Evolutionary conservation across 2,113 vertebrate genomes (phyloP), one percentile per base, ranked within the genome.

Genomic region (Saimiri boliviensis): DNA sequence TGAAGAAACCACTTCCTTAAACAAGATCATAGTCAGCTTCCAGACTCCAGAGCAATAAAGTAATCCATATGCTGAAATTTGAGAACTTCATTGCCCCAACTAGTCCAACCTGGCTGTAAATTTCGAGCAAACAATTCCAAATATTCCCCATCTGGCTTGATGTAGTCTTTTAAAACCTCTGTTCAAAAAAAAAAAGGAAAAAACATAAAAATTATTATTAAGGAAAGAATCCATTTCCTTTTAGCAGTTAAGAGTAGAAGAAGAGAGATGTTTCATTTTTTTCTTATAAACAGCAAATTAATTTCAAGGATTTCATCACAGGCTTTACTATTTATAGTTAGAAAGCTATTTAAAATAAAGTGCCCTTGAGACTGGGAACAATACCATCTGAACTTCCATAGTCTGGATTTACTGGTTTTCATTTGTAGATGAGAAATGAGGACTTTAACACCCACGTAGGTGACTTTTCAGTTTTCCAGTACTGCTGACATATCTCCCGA

Each of bases 21-120:
- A 17, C 52, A 70, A 85, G 37, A 93, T 8, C 27, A 90, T 30
- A 89, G 16, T 98, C 96, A 98, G 58, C 86, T 96, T 94, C 93
- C 91, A 82, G 98, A 96, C 82, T 86, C 76, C 58, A 96, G 25
- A 94, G 92, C 76, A 96, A 97, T 95, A 90, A 99, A 99, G 97
- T 99, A 99, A 97, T 99, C 99, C 20, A 98, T 30, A 19, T 99
- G 99, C 97, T 99, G 99, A 95, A 99, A 99, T 98, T 99, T 99
- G 89, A 99, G 98, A 93, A 99, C 99, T 98, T 99, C 99, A 2
- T 99, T 99, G 95, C 99, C 99, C 99, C 99, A 99, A 97, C 99
- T 99, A 93, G 99, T 99, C 99, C 99, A 99, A 47, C 99, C 99
- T 2, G 99, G 99, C 94, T 99, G 99, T 27, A 99, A 99, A 98